Evolutionary conservation across 2,113 vertebrate genomes (phyloP).

Genomic region (Tringa solitaria): DNA sequence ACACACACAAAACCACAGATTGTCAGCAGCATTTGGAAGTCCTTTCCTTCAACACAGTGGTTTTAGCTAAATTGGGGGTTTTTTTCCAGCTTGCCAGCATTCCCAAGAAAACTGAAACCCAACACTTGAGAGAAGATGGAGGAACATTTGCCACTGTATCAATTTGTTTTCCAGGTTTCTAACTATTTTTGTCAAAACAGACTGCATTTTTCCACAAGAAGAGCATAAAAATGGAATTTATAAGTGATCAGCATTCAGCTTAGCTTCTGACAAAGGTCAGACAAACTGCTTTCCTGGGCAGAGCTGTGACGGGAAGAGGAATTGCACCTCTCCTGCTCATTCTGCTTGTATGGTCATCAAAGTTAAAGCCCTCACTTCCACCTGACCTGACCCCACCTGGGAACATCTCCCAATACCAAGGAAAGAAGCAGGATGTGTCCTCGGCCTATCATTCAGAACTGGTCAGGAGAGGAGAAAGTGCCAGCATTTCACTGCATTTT

Average conservation of each 20-base stretch:
- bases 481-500: not conserved
- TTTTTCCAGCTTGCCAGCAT: not conserved
- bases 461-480: not conserved
- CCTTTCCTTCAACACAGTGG: not conserved
- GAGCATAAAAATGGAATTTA: not conserved
- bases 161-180: not conserved
- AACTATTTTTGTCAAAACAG: not conserved
- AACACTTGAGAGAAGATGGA: not conserved
- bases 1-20: not conserved
- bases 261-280: not conserved
- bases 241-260: not conserved
- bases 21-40: accelerated
- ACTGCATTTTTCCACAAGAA: not conserved
- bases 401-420: not conserved
- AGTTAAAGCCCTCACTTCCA: not conserved
- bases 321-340: not conserved
- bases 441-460: not conserved
- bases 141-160: not conserved
- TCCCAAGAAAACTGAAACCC: not conserved
- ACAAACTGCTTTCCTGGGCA: not conserved
- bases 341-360: not conserved
- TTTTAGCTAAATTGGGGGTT: not conserved
- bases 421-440: not conserved
- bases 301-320: not conserved
- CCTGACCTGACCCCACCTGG: not conserved